Conservation (phyloP, 2,888 invertebrate species). For the Trachelus troglodyta region DNA sequence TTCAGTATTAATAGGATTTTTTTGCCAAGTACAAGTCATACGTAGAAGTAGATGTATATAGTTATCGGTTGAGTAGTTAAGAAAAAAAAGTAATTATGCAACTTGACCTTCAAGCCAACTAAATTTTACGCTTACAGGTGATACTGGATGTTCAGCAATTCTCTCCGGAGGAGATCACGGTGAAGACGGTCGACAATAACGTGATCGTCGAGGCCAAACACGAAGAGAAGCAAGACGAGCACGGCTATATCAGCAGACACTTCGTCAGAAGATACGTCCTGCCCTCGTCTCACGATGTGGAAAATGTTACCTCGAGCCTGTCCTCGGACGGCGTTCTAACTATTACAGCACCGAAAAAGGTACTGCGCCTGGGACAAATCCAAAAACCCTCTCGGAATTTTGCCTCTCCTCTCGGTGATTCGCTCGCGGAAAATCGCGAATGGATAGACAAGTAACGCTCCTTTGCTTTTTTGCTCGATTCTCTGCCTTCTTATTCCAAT, state of each 20-base stretch:
- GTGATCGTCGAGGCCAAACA: conserved; percentile 68
- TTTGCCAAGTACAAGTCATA: too few species aligned
- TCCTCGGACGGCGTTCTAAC: conserved; percentile 67
- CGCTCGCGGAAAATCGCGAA: background rate
- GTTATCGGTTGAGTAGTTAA: too few species aligned
- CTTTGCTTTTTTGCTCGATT: conserved; percentile 1
- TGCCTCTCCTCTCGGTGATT: conserved; percentile 6
- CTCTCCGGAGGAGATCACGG: conserved; percentile 67
- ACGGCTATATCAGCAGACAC: conserved; percentile 67
- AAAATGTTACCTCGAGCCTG: conserved; percentile 64
- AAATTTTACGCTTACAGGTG: conserved; percentile 43
- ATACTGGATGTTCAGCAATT: conserved; percentile 67
- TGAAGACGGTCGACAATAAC: conserved; percentile 66
- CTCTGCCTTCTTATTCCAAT: background rate
- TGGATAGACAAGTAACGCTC: background rate
- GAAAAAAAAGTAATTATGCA: too few species aligned
- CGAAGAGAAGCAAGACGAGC: conserved; percentile 68
- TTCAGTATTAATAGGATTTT: too few species aligned
- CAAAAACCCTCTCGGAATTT: background rate
- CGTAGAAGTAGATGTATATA: too few species aligned
- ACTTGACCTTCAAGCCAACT: background rate
- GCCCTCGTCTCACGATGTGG: conserved; percentile 65
- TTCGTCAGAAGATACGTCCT: conserved; percentile 67
- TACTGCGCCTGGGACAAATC: conserved; percentile 24
- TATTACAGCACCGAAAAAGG: conserved; percentile 66